phyloP scores from a whole-genome alignment of 2,113 vertebrate species.

The Muscicapa adusta region DNA sequence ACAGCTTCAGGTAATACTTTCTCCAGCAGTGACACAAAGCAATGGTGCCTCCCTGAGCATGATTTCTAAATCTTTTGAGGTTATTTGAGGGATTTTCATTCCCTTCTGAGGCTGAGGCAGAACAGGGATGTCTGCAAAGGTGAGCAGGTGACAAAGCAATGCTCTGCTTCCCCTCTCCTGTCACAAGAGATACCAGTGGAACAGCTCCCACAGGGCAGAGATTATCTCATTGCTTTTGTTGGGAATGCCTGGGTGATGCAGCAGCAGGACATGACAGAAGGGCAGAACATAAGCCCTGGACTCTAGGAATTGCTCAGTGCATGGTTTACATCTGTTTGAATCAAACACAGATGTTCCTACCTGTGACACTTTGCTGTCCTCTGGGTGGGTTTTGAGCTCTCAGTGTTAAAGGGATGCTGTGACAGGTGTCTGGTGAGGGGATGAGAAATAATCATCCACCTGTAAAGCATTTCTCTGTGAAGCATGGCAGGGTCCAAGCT shows the following conservation, averaged over 20 bases:
- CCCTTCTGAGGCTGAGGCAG: not conserved
- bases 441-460: not conserved
- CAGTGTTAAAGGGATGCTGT: not conserved
- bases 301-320: accelerated
- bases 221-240: not conserved
- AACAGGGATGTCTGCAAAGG: not conserved
- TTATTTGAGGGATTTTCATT: not conserved
- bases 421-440: not conserved
- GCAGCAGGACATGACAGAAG: not conserved
- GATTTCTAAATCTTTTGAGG: not conserved
- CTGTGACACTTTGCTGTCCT: not conserved
- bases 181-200: not conserved
- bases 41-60: not conserved
- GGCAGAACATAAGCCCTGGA: not conserved
- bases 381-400: not conserved
- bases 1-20: not conserved
- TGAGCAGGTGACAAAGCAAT: not conserved
- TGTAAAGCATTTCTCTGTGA: accelerated
- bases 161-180: not conserved
- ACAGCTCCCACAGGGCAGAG: not conserved
- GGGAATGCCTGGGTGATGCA: not conserved
- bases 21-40: not conserved
- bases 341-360: not conserved
- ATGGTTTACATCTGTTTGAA: not conserved
- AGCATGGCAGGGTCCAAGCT: not conserved